These are phyloP conservation scores for Drosophila elegans DNA, from an alignment of 1,140 invertebrate species.

Conservation along the genomic window DNA sequence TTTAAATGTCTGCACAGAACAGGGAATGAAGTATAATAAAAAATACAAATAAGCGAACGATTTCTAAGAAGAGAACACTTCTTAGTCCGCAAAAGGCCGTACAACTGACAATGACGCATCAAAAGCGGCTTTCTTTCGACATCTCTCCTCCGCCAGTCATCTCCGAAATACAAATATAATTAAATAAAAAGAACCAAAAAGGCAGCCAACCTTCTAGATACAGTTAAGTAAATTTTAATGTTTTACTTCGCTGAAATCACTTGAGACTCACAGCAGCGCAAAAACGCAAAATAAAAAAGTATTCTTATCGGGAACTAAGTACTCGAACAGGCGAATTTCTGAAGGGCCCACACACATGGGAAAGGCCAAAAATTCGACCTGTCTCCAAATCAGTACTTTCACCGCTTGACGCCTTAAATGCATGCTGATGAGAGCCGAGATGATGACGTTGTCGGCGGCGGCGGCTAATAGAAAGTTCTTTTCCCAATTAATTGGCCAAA, in stretches of 20 bases:
- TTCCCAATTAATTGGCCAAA: slow-evolving; percentile 72
- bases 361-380: slow-evolving; percentile 33
- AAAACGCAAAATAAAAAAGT: slow-evolving; percentile 29
- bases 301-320: slow-evolving; percentile 54
- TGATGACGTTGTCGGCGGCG: slow-evolving; percentile 53
- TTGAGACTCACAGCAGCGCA: slow-evolving; percentile 25
- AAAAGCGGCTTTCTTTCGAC: slow-evolving; percentile 52
- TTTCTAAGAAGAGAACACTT: slow-evolving; percentile 69
- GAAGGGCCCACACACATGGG: slow-evolving; percentile 34
- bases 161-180: slow-evolving; percentile 45
- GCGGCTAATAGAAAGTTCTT: slow-evolving; percentile 78
- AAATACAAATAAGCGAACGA: slow-evolving; percentile 52
- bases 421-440: slow-evolving; percentile 75
- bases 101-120: slow-evolving; percentile 61
- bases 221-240: slow-evolving; percentile 79
- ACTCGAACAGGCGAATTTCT: slow-evolving; percentile 49
- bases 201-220: slow-evolving; percentile 65
- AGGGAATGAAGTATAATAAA: slow-evolving; percentile 31
- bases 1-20: slow-evolving; percentile 28
- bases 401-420: slow-evolving; percentile 63
- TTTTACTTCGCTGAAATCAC: slow-evolving; percentile 64
- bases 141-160: slow-evolving; percentile 26
- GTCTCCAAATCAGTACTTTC: slow-evolving; percentile 67
- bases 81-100: slow-evolving; percentile 37
- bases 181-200: slow-evolving; percentile 46